These are phyloP conservation scores for Drosophila prosaltans DNA, from an alignment of 1,140 invertebrate species.

Conservation along the genomic window DNA sequence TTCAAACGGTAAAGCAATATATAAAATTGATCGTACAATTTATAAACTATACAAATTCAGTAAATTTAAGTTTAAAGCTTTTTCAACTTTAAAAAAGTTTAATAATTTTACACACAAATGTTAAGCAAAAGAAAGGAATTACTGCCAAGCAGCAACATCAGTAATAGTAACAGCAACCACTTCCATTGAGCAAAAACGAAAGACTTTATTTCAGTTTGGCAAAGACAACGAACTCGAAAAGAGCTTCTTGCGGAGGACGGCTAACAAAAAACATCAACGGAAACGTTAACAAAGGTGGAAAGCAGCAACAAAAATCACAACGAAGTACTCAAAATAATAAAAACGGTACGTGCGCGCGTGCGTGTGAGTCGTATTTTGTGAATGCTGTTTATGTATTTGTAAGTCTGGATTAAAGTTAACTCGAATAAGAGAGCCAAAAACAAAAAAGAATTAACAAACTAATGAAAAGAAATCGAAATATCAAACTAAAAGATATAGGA, in stretches of 20 bases:
- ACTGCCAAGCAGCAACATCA: conserved; percentile 35
- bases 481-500: conserved; percentile 34
- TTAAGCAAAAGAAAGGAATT: conserved; percentile 15
- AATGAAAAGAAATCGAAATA: conserved; percentile 70
- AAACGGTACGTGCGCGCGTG: conserved; percentile 79
- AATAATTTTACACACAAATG: conserved; percentile 18
- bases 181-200: conserved; percentile 82
- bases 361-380: conserved; percentile 27
- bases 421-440: conserved; percentile 45
- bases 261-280: not conserved
- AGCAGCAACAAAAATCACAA: conserved; percentile 27
- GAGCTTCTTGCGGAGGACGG: conserved; percentile 64
- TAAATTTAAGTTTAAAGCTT: not conserved
- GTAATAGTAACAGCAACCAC: conserved; percentile 48
- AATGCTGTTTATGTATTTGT: conserved; percentile 32
- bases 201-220: conserved; percentile 83
- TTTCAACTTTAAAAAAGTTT: not conserved
- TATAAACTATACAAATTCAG: not conserved
- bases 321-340: conserved; percentile 15
- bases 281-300: conserved; percentile 38
- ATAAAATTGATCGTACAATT: not conserved
- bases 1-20: conserved; percentile 1
- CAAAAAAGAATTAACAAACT: conserved; percentile 45
- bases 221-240: conserved; percentile 83
- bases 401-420: conserved; percentile 61